Evolutionary conservation across 2,113 vertebrate species (phyloP).

Genomic region (Phylloscopus trochiloides): DNA sequence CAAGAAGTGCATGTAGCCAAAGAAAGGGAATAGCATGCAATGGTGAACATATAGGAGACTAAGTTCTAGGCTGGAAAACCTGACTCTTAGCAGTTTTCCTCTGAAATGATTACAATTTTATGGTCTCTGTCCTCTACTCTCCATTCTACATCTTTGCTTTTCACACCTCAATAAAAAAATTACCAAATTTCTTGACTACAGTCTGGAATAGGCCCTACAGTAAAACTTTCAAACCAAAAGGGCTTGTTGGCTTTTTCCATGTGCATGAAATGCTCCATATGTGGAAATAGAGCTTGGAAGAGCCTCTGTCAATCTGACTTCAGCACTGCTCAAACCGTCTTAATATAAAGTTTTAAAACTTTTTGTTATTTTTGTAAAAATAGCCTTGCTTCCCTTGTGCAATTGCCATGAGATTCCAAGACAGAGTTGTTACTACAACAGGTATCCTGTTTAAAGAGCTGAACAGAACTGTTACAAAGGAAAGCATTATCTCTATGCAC

Average conservation of each 20-base stretch:
- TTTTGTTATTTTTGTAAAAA: background rate
- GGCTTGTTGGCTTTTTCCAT: conserved; percentile 6
- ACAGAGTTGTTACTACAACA: background rate
- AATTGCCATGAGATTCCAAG: background rate
- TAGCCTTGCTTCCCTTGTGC: background rate
- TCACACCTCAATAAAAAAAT: background rate
- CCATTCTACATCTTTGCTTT: background rate
- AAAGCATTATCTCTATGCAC: background rate
- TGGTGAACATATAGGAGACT: rapidly evolving
- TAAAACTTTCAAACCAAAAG: background rate
- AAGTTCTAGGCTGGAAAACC: background rate
- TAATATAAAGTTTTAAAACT: background rate
- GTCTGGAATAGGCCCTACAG: background rate
- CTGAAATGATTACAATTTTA: background rate
- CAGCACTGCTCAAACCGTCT: background rate
- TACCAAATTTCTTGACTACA: background rate
- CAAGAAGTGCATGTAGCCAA: background rate
- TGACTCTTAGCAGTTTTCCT: background rate
- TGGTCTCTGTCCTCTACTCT: background rate
- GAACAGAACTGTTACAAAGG: background rate
- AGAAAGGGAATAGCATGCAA: background rate
- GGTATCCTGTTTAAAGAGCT: background rate
- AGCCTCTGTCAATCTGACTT: conserved; percentile 7
- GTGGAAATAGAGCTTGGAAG: background rate
- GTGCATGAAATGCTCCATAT: background rate